Base-by-base conservation (phyloP, 2,888 invertebrate genomes). In the Schrankia costaestrigalis region DNA sequence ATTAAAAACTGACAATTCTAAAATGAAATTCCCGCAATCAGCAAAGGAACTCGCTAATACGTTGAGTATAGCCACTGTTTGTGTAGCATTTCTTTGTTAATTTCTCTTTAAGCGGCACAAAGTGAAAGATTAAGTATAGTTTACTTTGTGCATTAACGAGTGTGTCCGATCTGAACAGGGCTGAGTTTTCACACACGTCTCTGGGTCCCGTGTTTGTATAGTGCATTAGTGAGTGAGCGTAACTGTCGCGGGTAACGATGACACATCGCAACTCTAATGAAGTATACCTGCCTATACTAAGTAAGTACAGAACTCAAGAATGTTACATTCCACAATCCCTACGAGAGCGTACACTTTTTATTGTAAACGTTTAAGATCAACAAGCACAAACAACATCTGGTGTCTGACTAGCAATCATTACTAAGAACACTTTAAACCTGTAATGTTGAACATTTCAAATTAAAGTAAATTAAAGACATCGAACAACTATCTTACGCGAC, bases 51-150 rank as follows among this genome's bases (percentile, higher is more conserved):
- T 49, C 53, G 74, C 71, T 76, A 78, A 78, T 69, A 63, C 45
- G 37, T 55, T 53, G 56, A 65, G 56, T 63, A 76, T 69, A 62
- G 64, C 45, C 46, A 42, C 48, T 78, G 62, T 83, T 78, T 79
- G 63, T 56, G 49, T 63, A 69, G 62, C 65, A 72, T 74, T 73
- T 75, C 69, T 73, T 71, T 63, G 81, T 79, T 81, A 82, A 84
- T 82, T 79, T 73, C 53, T 70, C 62, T 78, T 55, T 78, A 78
- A 79, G 75, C 72, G 69, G 69, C 59, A 78, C 75, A 84, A 83
- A 85, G 79, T 80, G 79, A 80, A 80, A 77, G 75, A 85, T 83
- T 83, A 84, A 79, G 70, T 71, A 56, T 55, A 56, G 79, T 83
- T 78, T 81, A 66, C 75, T 50, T 59, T 63, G 49, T 48, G 53